Evolutionary conservation across 2,888 invertebrate species (phyloP), one percentile per base, ranked within the genome.

Genomic region (Ornithoptera alexandrae): DNA sequence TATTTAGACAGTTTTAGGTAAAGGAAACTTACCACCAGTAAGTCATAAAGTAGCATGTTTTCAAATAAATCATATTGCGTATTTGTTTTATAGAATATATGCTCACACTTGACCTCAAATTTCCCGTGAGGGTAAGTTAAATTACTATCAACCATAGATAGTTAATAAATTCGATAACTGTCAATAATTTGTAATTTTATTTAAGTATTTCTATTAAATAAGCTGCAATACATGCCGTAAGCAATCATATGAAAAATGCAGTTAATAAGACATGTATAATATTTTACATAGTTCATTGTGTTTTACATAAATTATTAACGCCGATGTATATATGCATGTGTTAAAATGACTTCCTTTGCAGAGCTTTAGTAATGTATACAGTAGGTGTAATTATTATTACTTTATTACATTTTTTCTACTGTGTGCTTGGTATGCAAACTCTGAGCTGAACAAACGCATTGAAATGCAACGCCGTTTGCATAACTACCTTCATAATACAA

Each of bases 381-480:
- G 59, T 65, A 50, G 56, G 22, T 30, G 46, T 46, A 24, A 2
- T 36, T 69, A 42, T 50, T 42, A 57, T 20, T 62, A 36, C 1
- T 24, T 67, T 65, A 72, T 67, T 69, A 60, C 24, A 68, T 69
- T 75, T 78, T 76, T 76, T 75, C 71, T 73, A 72, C 73, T 72
- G 65, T 71, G 67, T 72, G 68, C 73, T 80, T 78, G 79, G 79
- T 78, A 86, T 85, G 79, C 81, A 72, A 75, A 75, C 75, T 79
- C 76, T 75, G 73, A 30, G 76, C 62, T 68, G 73, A 76, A 74
- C 73, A 70, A 73, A 72, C 74, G 72, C 76, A 81, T 81, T 79
- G 74, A 76, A 76, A 79, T 79, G 75, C 76, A 68, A 71, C 69
- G 72, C 73, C 74, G 74, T 73, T 71, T 65, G 68, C 72, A 72